Percentiles rank a stretch among this genome's conserved stretches.
These are phyloP conservation scores for Ciconia nigra DNA, from an alignment of 2,797 vertebrate species.

Conservation along the genomic window DNA sequence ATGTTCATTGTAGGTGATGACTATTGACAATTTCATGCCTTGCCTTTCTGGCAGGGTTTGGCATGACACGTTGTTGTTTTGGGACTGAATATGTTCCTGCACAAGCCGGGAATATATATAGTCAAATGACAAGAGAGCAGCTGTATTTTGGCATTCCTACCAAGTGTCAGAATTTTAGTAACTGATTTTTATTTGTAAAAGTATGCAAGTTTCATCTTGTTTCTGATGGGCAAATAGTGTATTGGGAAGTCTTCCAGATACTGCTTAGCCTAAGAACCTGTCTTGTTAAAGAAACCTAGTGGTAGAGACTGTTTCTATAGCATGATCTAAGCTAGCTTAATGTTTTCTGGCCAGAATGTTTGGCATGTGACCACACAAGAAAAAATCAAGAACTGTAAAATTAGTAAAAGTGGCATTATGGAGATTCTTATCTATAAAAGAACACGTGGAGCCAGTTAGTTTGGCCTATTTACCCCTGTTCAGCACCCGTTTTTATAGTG, in stretches of 20 bases:
- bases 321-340: neutral
- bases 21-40: neutral
- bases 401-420: neutral
- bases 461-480: neutral
- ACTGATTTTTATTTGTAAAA: neutral
- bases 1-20: neutral
- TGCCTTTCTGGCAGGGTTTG: neutral
- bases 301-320: neutral
- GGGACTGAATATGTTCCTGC: neutral
- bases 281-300: neutral
- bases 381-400: neutral
- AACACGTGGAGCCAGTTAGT: neutral
- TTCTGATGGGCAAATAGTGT: neutral
- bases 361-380: neutral
- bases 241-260: neutral
- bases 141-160: neutral
- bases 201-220: fast-evolving
- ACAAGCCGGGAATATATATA: neutral
- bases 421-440: neutral
- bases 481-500: neutral
- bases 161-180: neutral
- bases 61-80: neutral
- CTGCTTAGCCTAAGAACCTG: neutral
- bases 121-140: neutral
- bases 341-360: neutral